Percentiles rank a stretch among this genome's conserved stretches.
Evolutionary conservation across 2,888 invertebrate genomes (phyloP).

Genomic region (Hecatera dysodea): DNA sequence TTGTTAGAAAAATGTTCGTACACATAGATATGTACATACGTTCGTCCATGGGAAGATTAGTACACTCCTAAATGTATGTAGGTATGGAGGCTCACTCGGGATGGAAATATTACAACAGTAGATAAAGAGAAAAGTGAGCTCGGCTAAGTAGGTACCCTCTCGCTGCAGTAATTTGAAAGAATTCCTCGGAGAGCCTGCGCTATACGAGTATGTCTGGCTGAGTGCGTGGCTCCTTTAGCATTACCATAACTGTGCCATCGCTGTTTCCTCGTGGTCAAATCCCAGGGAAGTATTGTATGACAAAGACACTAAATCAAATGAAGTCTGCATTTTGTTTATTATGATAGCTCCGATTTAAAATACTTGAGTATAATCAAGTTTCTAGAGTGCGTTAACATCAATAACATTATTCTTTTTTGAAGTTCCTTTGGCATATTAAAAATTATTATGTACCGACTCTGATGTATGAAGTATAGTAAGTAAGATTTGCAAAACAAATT

Average conservation of each 20-base stretch:
- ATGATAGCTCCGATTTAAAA: slow-evolving; percentile 21
- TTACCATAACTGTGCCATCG: slow-evolving; percentile 61
- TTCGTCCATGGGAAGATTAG: slow-evolving; percentile 17
- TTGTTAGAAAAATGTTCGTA: slow-evolving; percentile 43
- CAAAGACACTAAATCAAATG: slow-evolving; percentile 48
- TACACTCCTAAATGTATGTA: slow-evolving; percentile 28
- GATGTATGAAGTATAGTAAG: slow-evolving; percentile 11
- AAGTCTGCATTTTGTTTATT: slow-evolving; percentile 29
- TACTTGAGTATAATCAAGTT: slow-evolving; percentile 10
- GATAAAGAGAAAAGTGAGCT: slow-evolving; percentile 63
- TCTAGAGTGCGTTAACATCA: not conserved
- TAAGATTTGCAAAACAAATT: slow-evolving; percentile 36
- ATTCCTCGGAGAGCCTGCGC: slow-evolving; percentile 63
- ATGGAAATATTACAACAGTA: slow-evolving; percentile 63
- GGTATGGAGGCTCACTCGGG: slow-evolving; percentile 51
- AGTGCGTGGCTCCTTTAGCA: slow-evolving; percentile 60
- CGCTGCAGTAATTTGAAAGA: slow-evolving; percentile 63
- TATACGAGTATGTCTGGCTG: slow-evolving; percentile 59
- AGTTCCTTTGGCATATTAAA: not conserved
- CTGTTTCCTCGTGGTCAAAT: slow-evolving; percentile 58
- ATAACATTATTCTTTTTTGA: not conserved
- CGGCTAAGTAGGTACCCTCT: slow-evolving; percentile 58
- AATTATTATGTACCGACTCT: not conserved
- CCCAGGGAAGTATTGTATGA: slow-evolving; percentile 42
- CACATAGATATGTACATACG: slow-evolving; percentile 20